These are phyloP conservation scores for Hestina assimilis DNA, from an alignment of 1,140 invertebrate species.

Conservation along the genomic window DNA sequence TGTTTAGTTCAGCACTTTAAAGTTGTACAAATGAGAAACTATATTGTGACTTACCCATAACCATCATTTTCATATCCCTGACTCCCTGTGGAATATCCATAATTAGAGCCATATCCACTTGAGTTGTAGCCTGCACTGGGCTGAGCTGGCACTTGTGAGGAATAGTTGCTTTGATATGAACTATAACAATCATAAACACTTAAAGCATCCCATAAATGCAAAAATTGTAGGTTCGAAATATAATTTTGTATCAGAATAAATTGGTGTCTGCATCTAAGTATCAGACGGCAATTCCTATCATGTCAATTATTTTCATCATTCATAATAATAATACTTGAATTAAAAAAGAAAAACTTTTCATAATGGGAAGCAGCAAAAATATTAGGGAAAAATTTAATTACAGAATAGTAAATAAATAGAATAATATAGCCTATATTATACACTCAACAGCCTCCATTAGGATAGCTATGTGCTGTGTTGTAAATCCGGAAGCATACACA, in stretches of 20 bases:
- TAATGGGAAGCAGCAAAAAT: too few species aligned
- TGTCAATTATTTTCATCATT: conserved; percentile 59
- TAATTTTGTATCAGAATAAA: conserved; percentile 39
- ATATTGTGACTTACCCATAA: conserved; percentile 54
- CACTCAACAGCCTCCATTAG: too few species aligned
- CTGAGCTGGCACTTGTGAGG: conserved; percentile 47
- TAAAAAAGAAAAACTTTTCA: too few species aligned
- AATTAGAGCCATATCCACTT: conserved; percentile 51
- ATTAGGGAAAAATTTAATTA: too few species aligned
- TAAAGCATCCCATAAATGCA: conserved; percentile 11
- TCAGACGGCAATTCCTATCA: conserved; percentile 76
- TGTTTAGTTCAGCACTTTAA: neutral
- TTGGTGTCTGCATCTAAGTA: conserved; percentile 61
- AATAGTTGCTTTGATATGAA: conserved; percentile 59
- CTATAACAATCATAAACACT: conserved; percentile 32
- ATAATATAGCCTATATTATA: too few species aligned
- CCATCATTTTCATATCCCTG: conserved; percentile 64
- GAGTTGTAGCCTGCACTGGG: conserved; percentile 51
- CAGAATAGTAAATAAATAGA: too few species aligned
- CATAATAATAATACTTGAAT: neutral
- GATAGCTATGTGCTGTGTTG: too few species aligned
- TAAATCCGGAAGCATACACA: too few species aligned
- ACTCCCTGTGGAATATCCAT: conserved; percentile 63
- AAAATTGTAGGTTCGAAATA: neutral
- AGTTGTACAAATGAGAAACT: too few species aligned